Evolutionary conservation across 2,113 vertebrate species (phyloP), one percentile per base, ranked within the genome.

Genomic region (Festucalex cinctus): DNA sequence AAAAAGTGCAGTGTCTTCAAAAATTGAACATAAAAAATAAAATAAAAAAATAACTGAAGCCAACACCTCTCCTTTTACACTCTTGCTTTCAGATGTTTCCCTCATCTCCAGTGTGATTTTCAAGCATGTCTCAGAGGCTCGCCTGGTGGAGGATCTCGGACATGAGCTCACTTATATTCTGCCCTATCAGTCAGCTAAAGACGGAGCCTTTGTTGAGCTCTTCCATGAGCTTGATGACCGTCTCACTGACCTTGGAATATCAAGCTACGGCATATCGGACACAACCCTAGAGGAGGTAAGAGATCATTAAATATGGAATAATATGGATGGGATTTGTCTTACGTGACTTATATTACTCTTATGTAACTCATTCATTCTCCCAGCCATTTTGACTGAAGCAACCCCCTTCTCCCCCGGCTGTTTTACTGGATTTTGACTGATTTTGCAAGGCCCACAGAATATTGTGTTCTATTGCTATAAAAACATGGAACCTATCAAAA

Each of bases 211-310:
- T 5, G 97, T 98, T 63, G 96, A 98, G 74, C 93, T 99, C 32
- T 99, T 99, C 85, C 96, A 99, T 36, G 97, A 98, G 87, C 93
- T 99, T 12, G 97, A 99, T 54, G 97, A 99, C 77, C 92, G 96
- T 5, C 95, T 98, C 9, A 93, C 93, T 1, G 95, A 98, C 84
- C 86, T 99, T 63, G 95, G 94, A 57, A 98, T 98, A 85, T 99
- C 97, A 35, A 99, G 97, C 84, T 99, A 99, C 0, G 97, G 97
- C 70, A 94, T 99, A 86, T 98, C 97, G 5, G 97, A 99, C 87
- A 99, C 97, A 3, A 98, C 95, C 1, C 88, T 99, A 65, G 97
- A 99, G 65, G 97, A 99, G 90, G 97, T 98, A 75, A 69, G 85
- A 14, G 68, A 46, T 10, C 12, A 35, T 57, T 5, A 17, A 57